These are phyloP conservation scores for Pocillopora grandis DNA, from an alignment of 92 coral and sea anemone species.

Conservation along the genomic window DNA sequence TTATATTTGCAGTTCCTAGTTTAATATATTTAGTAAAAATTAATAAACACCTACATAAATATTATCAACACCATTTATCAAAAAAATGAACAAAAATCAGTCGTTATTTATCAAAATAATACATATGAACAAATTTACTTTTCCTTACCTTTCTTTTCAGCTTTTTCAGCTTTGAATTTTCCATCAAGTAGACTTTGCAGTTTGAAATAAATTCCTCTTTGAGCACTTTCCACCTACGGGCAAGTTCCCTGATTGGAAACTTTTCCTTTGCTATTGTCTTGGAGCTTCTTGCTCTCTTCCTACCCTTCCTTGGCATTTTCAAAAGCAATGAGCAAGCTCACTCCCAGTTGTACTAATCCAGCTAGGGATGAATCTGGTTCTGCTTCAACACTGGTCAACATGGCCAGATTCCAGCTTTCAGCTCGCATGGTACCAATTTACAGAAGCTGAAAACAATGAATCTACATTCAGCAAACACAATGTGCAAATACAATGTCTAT, in stretches of 20 bases:
- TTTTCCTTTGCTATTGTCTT: slow-evolving; percentile 49
- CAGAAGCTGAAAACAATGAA: background rate
- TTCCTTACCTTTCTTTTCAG: background rate
- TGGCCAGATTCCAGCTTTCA: too few relatives aligned
- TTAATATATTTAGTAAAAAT: too few relatives aligned
- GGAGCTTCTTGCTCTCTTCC: slow-evolving; percentile 49
- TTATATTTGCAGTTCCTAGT: too few relatives aligned
- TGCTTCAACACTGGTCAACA: background rate
- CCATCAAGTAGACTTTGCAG: slow-evolving; percentile 25
- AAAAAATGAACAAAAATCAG: too few relatives aligned
- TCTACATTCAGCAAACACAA: slow-evolving; percentile 39
- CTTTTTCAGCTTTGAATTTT: slow-evolving; percentile 26
- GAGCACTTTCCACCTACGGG: slow-evolving; percentile 44
- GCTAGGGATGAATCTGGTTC: background rate
- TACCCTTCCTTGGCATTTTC: slow-evolving; percentile 40
- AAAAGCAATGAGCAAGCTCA: background rate
- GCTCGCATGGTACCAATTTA: too few relatives aligned
- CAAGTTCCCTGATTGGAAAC: slow-evolving; percentile 45
- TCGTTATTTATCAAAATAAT: too few relatives aligned
- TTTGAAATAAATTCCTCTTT: slow-evolving; percentile 31
- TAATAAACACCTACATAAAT: too few relatives aligned
- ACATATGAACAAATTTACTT: too few relatives aligned
- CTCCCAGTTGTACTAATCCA: slow-evolving; percentile 13
- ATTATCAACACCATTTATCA: too few relatives aligned
- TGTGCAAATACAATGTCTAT: slow-evolving; percentile 38